Conservation (phyloP, 2,888 invertebrate genomes). For the Aradus depressus region DNA sequence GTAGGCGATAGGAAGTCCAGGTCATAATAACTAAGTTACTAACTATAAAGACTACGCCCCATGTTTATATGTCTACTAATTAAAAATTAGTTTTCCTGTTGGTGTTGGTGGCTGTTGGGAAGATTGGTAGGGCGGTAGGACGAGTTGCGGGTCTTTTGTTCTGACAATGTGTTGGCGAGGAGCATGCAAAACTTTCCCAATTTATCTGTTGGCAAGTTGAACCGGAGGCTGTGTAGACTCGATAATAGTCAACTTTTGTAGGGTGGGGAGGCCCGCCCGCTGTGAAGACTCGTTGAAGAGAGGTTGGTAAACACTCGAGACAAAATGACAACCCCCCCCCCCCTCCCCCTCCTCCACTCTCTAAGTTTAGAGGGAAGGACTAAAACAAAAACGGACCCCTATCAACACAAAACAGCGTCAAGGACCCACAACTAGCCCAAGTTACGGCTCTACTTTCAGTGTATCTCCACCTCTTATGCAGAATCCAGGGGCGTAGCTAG, state of each 20-base stretch:
- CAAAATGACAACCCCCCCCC: constrained; percentile 26
- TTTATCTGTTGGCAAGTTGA: constrained; percentile 24
- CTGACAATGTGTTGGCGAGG: constrained; percentile 26
- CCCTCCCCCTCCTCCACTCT: constrained; percentile 5
- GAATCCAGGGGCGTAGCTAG: no score
- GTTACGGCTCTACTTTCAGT: no score
- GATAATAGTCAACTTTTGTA: constrained; percentile 25
- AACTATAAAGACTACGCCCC: no score
- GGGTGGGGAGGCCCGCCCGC: background rate
- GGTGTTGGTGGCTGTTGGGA: constrained; percentile 19
- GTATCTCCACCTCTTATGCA: no score
- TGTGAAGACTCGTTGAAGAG: constrained; percentile 6
- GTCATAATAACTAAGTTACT: no score
- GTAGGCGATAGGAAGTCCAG: no score
- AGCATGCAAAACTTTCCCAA: constrained; percentile 27
- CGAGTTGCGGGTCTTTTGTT: constrained; percentile 19
- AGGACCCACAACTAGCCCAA: no score
- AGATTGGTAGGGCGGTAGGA: background rate
- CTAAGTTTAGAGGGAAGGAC: background rate
- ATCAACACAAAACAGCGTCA: no score
- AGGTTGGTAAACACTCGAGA: constrained; percentile 25
- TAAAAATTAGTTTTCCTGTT: constrained; percentile 3
- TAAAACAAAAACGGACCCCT: constrained; percentile 5
- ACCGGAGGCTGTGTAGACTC: constrained; percentile 7
- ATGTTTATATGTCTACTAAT: no score